These are phyloP conservation scores for Serinus canaria DNA, from an alignment of 2,113 vertebrate genomes.

Conservation along the genomic window DNA sequence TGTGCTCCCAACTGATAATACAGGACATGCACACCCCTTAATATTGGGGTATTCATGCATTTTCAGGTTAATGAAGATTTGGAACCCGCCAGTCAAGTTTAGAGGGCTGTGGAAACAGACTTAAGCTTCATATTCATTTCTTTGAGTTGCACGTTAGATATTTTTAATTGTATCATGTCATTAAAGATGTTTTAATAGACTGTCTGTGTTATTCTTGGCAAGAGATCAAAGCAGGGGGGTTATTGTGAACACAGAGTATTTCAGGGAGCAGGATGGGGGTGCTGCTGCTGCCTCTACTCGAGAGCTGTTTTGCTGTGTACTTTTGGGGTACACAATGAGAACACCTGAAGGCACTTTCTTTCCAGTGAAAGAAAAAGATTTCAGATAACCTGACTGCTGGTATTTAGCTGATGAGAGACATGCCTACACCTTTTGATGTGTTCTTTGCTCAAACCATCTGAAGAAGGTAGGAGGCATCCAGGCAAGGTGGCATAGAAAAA, in stretches of 20 bases:
- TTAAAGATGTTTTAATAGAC: conserved; percentile 51
- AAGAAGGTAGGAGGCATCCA: conserved; percentile 5
- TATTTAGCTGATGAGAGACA: background rate
- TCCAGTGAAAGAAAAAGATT: background rate
- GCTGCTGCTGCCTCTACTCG: background rate
- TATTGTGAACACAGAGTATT: background rate
- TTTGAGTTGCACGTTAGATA: conserved; percentile 36
- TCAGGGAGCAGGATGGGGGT: conserved; percentile 4
- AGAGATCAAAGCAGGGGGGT: conserved; percentile 15
- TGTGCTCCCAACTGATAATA: background rate
- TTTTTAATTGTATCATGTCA: conserved; percentile 59
- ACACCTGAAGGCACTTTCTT: conserved; percentile 28
- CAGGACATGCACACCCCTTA: background rate
- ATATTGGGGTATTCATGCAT: background rate
- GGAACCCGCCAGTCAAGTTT: conserved; percentile 58
- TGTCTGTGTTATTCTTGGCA: conserved; percentile 49
- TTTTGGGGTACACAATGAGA: conserved; percentile 21
- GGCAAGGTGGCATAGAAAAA: background rate
- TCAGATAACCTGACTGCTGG: conserved; percentile 9
- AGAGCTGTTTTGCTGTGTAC: background rate
- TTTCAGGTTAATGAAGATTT: conserved; percentile 30
- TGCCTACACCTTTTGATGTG: conserved; percentile 34
- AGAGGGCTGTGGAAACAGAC: conserved; percentile 38
- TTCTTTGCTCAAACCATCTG: background rate
- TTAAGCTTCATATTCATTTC: conserved; percentile 43